phyloP scores from a whole-genome alignment of 1,140 invertebrate genomes.

The Neotoxoptera formosana region DNA sequence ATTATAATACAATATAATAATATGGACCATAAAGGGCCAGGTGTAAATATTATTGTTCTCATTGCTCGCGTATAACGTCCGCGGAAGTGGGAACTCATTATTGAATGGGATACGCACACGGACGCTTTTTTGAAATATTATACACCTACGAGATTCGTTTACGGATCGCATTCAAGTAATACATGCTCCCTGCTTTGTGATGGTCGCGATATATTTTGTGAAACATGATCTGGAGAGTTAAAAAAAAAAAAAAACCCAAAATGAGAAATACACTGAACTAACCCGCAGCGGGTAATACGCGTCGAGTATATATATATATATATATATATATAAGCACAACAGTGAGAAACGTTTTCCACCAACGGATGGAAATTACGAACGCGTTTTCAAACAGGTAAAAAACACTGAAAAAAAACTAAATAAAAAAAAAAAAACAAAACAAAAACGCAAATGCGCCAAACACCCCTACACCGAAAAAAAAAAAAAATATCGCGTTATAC shows the following conservation, averaged over 20 bases:
- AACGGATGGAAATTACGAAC: neutral
- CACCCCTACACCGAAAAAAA: neutral
- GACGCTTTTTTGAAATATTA: neutral
- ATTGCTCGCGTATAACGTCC: neutral
- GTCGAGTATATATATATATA: neutral
- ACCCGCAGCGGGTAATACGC: neutral
- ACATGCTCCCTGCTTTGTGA: neutral
- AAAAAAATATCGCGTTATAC: neutral
- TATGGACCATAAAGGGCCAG: neutral
- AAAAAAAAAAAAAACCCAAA: neutral
- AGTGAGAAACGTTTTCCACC: neutral
- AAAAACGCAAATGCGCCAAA: neutral
- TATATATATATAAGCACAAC: neutral
- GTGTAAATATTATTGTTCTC: constrained; percentile 10
- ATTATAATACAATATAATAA: neutral
- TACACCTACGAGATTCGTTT: neutral
- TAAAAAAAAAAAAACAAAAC: neutral
- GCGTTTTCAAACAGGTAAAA: neutral
- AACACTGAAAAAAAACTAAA: neutral
- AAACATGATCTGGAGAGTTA: neutral
- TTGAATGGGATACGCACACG: neutral
- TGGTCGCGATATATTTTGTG: constrained; percentile 4
- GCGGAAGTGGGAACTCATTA: neutral
- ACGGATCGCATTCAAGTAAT: neutral
- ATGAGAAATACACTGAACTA: neutral